Percentiles rank a stretch among this genome's conserved stretches.
These are phyloP conservation scores for Napeogenes sylphis DNA, from an alignment of 2,888 invertebrate species.

Conservation along the genomic window DNA sequence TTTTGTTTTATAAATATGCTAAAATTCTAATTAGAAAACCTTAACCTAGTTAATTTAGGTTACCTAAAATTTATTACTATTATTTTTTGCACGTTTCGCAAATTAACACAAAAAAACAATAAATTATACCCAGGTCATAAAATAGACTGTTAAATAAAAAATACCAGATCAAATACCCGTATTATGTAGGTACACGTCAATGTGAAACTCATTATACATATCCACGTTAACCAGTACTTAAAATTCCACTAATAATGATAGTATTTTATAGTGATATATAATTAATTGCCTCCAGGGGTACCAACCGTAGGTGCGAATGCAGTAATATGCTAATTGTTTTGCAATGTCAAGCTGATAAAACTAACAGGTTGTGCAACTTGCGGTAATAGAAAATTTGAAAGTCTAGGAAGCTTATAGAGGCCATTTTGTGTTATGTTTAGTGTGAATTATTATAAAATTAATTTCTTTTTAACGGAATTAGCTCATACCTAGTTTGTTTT, in stretches of 20 bases:
- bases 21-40: no score
- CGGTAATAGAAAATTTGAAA: conserved; percentile 55
- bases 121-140: no score
- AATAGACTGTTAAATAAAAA: no score
- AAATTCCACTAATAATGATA: conserved; percentile 4
- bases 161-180: background rate
- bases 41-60: no score
- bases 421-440: conserved; percentile 12
- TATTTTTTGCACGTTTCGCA: no score
- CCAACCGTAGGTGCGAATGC: conserved; percentile 13
- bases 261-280: conserved; percentile 4
- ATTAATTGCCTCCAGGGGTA: conserved; percentile 9
- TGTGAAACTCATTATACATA: background rate
- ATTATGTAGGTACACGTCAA: conserved; percentile 1
- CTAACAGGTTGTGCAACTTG: conserved; percentile 46
- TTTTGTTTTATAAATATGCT: no score
- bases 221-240: conserved; percentile 3
- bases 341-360: conserved; percentile 9
- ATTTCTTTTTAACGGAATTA: background rate
- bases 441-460: background rate
- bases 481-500: no score
- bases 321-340: conserved; percentile 21
- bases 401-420: conserved; percentile 39
- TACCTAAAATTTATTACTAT: no score
- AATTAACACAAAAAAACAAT: no score